Percentiles rank a stretch among this genome's conserved stretches.
These are phyloP conservation scores for Syrphus vitripennis DNA, from an alignment of 2,888 invertebrate species.

Conservation along the genomic window DNA sequence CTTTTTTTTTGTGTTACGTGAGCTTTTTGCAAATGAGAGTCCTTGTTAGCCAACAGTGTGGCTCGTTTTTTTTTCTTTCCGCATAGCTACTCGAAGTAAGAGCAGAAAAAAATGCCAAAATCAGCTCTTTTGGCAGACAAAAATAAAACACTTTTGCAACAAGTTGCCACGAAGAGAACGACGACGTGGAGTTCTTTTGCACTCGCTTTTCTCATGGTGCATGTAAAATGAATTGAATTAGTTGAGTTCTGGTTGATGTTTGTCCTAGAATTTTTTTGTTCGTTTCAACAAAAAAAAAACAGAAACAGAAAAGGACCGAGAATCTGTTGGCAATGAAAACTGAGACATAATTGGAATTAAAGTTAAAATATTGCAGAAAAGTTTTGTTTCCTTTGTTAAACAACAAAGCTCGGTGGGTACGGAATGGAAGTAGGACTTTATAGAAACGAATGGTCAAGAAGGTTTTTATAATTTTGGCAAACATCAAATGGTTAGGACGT, in stretches of 20 bases:
- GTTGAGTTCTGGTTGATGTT: not conserved
- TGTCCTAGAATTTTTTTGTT: not conserved
- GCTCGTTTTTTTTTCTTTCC: slow-evolving; percentile 1
- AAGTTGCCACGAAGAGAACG: not conserved
- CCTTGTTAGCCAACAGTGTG: not conserved
- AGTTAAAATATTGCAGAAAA: not conserved
- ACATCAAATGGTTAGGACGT: slow-evolving; percentile 12
- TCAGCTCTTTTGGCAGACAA: not conserved
- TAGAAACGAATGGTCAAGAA: not conserved
- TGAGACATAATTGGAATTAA: slow-evolving; percentile 7
- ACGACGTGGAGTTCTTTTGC: not conserved
- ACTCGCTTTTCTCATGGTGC: not conserved
- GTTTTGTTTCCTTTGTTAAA: not conserved
- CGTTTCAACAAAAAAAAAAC: not conserved
- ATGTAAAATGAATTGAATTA: slow-evolving; percentile 20
- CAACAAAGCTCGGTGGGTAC: not conserved
- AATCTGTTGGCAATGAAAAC: not conserved
- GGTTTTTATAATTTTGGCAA: slow-evolving; percentile 1
- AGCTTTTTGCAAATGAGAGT: slow-evolving; percentile 11
- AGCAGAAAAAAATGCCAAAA: not conserved
- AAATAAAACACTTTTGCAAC: not conserved
- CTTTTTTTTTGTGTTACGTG: slow-evolving; percentile 13
- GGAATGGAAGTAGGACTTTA: not conserved
- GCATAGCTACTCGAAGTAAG: not conserved
- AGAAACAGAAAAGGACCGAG: not conserved